Base-by-base conservation (phyloP, 2,888 invertebrate species). In the Malthinus seriepunctatus region DNA sequence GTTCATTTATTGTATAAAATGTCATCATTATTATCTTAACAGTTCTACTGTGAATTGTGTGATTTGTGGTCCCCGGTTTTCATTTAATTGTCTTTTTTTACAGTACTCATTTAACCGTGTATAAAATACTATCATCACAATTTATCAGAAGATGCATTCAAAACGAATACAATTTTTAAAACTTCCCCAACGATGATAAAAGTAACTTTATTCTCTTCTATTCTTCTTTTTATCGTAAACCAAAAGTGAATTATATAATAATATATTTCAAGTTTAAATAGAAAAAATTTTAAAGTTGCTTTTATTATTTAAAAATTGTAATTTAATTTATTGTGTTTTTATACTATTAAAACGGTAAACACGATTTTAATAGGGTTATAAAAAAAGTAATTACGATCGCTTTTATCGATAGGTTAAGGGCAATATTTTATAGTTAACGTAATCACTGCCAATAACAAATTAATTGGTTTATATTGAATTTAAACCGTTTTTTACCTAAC, bases 361-460 rank as follows among this genome's bases (percentile, higher is more conserved):
- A 54, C 50, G 54, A 53, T 53, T 53, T 58, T 58, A 58, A 58
- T 58, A 50, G 58, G 58, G 56, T 56, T 56, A 57, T 56, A 61
- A 61, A 61, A n/a, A 61, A 61, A 48, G 56, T 52, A 56, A 61
- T 61, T 53, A 61, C 56, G 50, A 52, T 48, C 52, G 61, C 56
- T 57, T 61, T 52, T 56, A 57, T 50, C 46, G 61, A 52, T 57
- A 49, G 53, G 33, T 47, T 49, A 51, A 49, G 53, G 48, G 50
- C 49, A 56, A 56, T 56, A 56, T 52, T 56, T 60, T 33, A 37
- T 51, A 44, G 56, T 60, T 60, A 60, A 49, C 51, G 42, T 56
- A 60, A 60, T 60, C 57, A 57, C 52, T 56, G 56, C 47, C 60
- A 56, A 60, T 60, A 56, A 52, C 32, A 52, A 37, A 56, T 60